Evolutionary conservation across 2,797 vertebrate species (phyloP).

Genomic region (Phoxinus dragarum): DNA sequence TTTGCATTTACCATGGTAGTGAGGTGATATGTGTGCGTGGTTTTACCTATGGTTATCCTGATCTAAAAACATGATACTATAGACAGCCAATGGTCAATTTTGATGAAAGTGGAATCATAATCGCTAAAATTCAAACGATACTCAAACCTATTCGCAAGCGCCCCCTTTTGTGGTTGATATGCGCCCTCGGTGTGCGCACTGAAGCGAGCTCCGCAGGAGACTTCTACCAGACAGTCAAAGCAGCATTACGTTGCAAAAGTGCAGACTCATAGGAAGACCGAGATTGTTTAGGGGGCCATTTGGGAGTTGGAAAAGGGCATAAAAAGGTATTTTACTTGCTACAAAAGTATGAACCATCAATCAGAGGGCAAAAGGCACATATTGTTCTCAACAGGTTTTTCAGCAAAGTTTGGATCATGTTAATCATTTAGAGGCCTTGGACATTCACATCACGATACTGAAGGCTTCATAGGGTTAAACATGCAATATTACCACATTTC

Average conservation of each 20-base stretch:
- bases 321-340: background rate
- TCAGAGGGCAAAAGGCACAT: background rate
- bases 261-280: background rate
- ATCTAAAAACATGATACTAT: background rate
- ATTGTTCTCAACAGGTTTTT: background rate
- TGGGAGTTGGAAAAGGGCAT: background rate
- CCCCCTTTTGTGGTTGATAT: too few species aligned
- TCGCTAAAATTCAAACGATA: too few species aligned
- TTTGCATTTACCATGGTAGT: too few species aligned
- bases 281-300: background rate
- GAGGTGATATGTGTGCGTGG: background rate
- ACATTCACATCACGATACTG: background rate
- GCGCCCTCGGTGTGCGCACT: too few species aligned
- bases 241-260: too few species aligned
- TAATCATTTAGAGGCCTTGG: background rate
- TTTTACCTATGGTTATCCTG: background rate
- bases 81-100: background rate
- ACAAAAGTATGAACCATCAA: background rate
- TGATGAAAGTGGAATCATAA: background rate
- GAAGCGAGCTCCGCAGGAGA: too few species aligned
- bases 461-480: background rate
- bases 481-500: background rate
- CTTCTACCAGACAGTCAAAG: too few species aligned
- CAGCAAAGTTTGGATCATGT: background rate
- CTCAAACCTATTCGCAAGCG: too few species aligned